phyloP scores from a whole-genome alignment of 2,888 invertebrate species.

The Alcis repandata region DNA sequence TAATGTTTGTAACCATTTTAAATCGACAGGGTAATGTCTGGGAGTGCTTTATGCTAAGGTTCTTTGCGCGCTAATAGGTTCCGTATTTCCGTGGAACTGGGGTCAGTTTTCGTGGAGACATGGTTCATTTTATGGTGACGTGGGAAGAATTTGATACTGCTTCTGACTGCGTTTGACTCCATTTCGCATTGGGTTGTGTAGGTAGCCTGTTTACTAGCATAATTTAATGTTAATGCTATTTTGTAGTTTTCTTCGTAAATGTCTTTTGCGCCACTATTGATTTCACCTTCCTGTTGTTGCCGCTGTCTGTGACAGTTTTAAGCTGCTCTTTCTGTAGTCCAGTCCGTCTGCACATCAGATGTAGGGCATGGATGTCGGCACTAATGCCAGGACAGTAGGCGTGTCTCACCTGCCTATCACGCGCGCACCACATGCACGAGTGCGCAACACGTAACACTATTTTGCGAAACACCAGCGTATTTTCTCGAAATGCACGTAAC shows the following conservation, averaged over 20 bases:
- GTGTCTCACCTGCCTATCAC: constrained; percentile 69
- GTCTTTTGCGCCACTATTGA: background rate
- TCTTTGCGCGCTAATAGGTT: constrained; percentile 58
- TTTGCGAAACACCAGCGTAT: constrained; percentile 48
- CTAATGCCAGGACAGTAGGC: constrained; percentile 53
- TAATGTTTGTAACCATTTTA: constrained; percentile 55
- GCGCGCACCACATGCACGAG: constrained; percentile 73
- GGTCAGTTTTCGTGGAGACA: constrained; percentile 59
- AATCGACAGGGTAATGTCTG: constrained; percentile 65
- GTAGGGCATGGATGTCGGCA: constrained; percentile 31
- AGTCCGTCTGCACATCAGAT: constrained; percentile 12
- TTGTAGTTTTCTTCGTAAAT: background rate
- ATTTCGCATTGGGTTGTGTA: background rate
- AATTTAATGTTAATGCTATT: background rate
- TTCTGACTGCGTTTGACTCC: background rate
- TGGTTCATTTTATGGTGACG: constrained; percentile 25
- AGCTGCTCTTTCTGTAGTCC: background rate
- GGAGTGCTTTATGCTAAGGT: constrained; percentile 63
- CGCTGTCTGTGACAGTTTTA: background rate
- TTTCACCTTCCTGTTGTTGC: background rate
- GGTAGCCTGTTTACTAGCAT: background rate
- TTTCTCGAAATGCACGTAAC: constrained; percentile 46
- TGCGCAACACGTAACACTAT: constrained; percentile 55
- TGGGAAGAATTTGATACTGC: constrained; percentile 33
- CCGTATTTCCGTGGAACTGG: constrained; percentile 66